Conservation (phyloP, 2,888 invertebrate species). For the Himalopsyche kuldschensis region DNA sequence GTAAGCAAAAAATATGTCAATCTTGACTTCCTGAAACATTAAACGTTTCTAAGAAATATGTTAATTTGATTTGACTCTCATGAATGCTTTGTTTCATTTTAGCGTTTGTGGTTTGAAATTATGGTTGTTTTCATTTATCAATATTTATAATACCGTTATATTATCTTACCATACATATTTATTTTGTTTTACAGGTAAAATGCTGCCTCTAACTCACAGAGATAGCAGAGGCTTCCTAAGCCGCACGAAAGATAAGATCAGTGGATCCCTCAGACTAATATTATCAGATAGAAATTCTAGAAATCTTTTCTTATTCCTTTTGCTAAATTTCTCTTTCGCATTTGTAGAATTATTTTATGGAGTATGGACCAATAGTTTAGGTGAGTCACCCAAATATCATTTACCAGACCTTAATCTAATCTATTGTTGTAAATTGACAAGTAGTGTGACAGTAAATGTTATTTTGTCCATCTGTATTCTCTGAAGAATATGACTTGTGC, state of each 20-base stretch:
- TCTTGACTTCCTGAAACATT: not conserved
- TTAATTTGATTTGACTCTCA: not conserved
- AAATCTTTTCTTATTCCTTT: slow-evolving; percentile 88
- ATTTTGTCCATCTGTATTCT: not conserved
- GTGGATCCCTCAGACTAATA: slow-evolving; percentile 81
- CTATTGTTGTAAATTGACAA: no score
- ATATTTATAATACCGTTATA: slow-evolving; percentile 42
- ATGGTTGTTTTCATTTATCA: not conserved
- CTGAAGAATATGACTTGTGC: no score
- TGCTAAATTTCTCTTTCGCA: slow-evolving; percentile 93
- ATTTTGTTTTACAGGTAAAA: slow-evolving; percentile 48
- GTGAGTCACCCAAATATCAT: slow-evolving; percentile 50
- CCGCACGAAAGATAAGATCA: slow-evolving; percentile 72
- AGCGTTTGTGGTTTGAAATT: not conserved
- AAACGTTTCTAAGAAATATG: not conserved
- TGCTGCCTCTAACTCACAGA: slow-evolving; percentile 78
- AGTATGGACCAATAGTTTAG: slow-evolving; percentile 84
- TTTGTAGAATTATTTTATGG: slow-evolving; percentile 95
- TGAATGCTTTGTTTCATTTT: not conserved
- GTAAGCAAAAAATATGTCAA: slow-evolving; percentile 42
- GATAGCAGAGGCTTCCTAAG: slow-evolving; percentile 67
- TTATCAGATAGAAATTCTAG: slow-evolving; percentile 92
- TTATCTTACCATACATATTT: slow-evolving; percentile 53
- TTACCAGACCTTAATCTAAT: not conserved
- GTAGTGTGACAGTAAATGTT: not conserved